A percentile compares a stretch with the other conserved stretches of the same genome.
Conservation (phyloP, 2,888 invertebrate genomes). For the Antitype chi region DNA sequence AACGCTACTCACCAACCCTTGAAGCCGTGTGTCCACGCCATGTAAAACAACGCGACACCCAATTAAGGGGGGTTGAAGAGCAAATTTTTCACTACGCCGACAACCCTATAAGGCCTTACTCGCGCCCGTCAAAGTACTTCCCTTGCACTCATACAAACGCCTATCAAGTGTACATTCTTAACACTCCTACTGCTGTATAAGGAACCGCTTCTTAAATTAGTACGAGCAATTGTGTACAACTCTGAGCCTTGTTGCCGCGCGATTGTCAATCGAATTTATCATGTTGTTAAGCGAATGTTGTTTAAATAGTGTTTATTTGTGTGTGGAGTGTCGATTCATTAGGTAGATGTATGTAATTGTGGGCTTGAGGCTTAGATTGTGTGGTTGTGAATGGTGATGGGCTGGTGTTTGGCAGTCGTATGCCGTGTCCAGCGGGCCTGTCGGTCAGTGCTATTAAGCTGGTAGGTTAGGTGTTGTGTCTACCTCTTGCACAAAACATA, state of each 20-base stretch:
- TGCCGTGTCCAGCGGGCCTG: slow-evolving; percentile 6
- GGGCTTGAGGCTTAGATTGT: slow-evolving; percentile 22
- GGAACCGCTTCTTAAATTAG: slow-evolving; percentile 89
- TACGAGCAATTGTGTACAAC: slow-evolving; percentile 86
- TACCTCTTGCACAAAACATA: background rate
- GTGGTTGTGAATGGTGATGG: slow-evolving; percentile 19
- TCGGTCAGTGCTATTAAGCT: background rate
- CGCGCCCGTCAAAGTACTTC: slow-evolving; percentile 86
- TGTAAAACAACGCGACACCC: slow-evolving; percentile 84
- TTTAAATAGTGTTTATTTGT: slow-evolving; percentile 67
- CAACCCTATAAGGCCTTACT: slow-evolving; percentile 87
- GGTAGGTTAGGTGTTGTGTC: background rate
- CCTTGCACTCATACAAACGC: slow-evolving; percentile 88
- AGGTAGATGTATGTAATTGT: slow-evolving; percentile 52
- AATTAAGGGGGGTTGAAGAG: slow-evolving; percentile 89
- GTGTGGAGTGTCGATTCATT: slow-evolving; percentile 66
- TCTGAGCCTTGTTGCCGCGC: slow-evolving; percentile 75
- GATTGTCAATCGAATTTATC: slow-evolving; percentile 73
- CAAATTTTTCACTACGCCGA: slow-evolving; percentile 87
- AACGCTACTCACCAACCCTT: slow-evolving; percentile 23
- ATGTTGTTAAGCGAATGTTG: slow-evolving; percentile 64
- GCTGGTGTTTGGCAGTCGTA: slow-evolving; percentile 10
- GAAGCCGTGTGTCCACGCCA: slow-evolving; percentile 49
- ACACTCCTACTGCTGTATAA: slow-evolving; percentile 85
- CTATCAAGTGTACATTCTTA: slow-evolving; percentile 89